Base-by-base conservation (phyloP, 1,140 invertebrate genomes). In the Eumaeus atala region DNA sequence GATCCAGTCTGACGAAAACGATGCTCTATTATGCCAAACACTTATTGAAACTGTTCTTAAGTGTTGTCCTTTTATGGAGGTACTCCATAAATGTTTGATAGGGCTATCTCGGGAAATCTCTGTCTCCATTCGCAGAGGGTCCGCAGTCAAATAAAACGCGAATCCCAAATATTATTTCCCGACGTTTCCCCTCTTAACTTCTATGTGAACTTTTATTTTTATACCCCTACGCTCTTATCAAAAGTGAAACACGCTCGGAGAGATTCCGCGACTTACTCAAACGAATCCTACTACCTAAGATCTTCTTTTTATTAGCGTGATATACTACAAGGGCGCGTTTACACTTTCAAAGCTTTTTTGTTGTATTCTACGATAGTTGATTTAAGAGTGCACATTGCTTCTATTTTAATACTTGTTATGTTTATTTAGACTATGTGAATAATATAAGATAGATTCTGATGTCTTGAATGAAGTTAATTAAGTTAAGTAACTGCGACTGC, bases 21-120 rank as follows among this genome's bases (percentile, higher is more conserved):
- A 59, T 58, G 61, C 59, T 62, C 63, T 62, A 70, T 70, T 66
- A 72, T 67, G 59, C 62, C 57, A 65, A 74, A 84, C 75, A 82
- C 77, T 86, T 79, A 86, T 86, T 86, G 80, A 84, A 84, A 83
- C 73, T 78, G 80, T 75, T 77, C 80, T 78, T 81, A 81, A 86
- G 80, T 79, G 79, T 81, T 84, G 79, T 87, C 79, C 81, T 84
- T 84, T 87, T 87, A 84, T 84, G 73, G 78, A 82, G 75, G 74
- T 80, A 83, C 80, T 84, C 83, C 72, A 84, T 87, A 87, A 87
- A 87, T 87, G 81, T 86, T 86, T 84, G 83, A 86, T 86, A 83
- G 81, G 81, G 72, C 79, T 79, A 84, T 87, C 84, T 82, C 84
- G 84, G 77, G 73, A 84, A 87, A 87, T 87, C 84, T 87, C 81